Evolutionary conservation across 2,113 vertebrate species (phyloP).

Genomic region (Eretmochelys imbricata): DNA sequence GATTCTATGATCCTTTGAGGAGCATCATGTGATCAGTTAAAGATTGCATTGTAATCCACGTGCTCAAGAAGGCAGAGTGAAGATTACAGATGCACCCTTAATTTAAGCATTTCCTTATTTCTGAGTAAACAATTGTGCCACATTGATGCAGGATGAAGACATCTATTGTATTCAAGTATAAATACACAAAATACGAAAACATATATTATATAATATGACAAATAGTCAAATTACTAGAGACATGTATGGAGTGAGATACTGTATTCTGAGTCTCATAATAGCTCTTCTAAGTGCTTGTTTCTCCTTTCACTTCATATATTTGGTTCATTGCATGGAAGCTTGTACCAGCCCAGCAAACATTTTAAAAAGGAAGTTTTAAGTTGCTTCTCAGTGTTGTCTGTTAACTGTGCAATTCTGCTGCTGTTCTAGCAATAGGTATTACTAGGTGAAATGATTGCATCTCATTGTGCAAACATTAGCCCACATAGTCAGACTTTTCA

Average conservation of each 20-base stretch:
- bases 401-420: slow-evolving; percentile 15
- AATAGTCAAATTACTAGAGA: slow-evolving; percentile 31
- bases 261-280: slow-evolving; percentile 15
- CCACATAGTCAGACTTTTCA: slow-evolving; percentile 40
- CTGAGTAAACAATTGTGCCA: neutral
- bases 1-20: neutral
- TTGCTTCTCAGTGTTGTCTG: slow-evolving; percentile 32
- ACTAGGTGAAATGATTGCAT: slow-evolving; percentile 46
- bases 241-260: slow-evolving; percentile 1
- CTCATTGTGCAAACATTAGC: slow-evolving; percentile 52
- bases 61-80: neutral
- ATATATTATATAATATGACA: neutral
- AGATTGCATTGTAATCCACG: neutral
- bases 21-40: neutral
- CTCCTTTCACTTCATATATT: slow-evolving; percentile 64
- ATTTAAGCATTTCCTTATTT: neutral
- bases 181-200: slow-evolving; percentile 34
- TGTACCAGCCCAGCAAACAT: neutral
- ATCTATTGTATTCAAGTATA: slow-evolving; percentile 2
- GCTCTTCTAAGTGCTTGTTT: slow-evolving; percentile 51
- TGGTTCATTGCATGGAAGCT: slow-evolving; percentile 19
- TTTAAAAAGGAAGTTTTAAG: slow-evolving; percentile 32
- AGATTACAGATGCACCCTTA: neutral
- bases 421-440: slow-evolving; percentile 20
- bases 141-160: slow-evolving; percentile 22